Evolutionary conservation across 2,797 vertebrate genomes (phyloP), one percentile per base, ranked within the genome.

Genomic region (Molossus alvarezi): DNA sequence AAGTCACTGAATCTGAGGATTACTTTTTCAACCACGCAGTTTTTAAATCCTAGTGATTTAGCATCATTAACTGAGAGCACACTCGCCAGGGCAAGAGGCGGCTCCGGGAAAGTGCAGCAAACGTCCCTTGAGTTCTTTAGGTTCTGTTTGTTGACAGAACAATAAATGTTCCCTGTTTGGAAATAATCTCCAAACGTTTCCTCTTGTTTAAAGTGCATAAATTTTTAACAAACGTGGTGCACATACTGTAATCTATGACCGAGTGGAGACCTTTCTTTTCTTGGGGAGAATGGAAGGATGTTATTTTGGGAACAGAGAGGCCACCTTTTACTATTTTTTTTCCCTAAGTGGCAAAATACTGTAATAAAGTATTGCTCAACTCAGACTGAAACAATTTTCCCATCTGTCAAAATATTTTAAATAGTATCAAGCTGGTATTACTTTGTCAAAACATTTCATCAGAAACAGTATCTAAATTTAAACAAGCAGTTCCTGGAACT

Each of bases 401-500:
- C 97, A 98, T 98, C 98, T 98, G 98, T 98, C 98, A 98, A 98
- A 98, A 98, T 98, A 98, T 95, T 98, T 97, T 97, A 96, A 98
- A 97, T 97, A 98, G 97, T 98, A 98, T 97, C 98, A 98, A 98
- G 92, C 96, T 97, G 95, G 97, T 97, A 97, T 96, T 97, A 98
- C 98, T 98, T 98, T 98, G 98, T 98, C 98, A 98, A 98, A 98
- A 98, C 98, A 98, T 98, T 98, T 98, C 98, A 98, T 98, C 98
- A 97, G 90, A 97, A 96, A 98, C 89, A 77, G 17, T 3, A 97
- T 98, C 95, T 98, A 98, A 98, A 98, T 98, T 98, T 97, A 97
- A 98, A 95, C 80, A 97, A 97, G 95, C 84, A 98, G 57, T 96
- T 98, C 90, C 90, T 97, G 97, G 76, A 98, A 97, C 90, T 98